Evolutionary conservation across 1,140 invertebrate species (phyloP).

Genomic region (Calosoma granatense): DNA sequence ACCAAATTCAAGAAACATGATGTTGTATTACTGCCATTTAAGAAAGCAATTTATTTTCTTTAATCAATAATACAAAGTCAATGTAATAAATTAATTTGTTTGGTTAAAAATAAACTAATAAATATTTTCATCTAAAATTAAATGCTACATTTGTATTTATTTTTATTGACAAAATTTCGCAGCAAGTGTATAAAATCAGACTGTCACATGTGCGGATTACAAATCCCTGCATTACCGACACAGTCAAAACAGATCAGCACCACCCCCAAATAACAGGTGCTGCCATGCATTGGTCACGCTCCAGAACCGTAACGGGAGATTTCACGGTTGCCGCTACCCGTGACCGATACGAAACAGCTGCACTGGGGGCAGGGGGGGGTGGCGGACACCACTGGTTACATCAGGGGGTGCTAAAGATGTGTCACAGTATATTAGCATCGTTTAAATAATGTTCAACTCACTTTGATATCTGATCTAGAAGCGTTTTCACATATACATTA

Average conservation of each 20-base stretch:
- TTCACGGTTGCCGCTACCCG: background rate
- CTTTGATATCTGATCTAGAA: too few relatives aligned
- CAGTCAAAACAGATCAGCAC: background rate
- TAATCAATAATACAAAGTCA: too few relatives aligned
- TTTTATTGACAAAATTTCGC: background rate
- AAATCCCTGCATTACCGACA: background rate
- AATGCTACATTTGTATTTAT: background rate
- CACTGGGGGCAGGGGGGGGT: background rate
- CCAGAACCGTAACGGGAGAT: background rate
- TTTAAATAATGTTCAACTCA: too few relatives aligned
- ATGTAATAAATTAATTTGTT: too few relatives aligned
- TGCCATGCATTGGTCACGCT: background rate
- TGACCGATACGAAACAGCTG: constrained; percentile 6
- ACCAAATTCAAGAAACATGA: background rate
- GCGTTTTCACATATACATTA: too few relatives aligned
- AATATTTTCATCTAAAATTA: too few relatives aligned
- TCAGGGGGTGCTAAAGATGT: background rate
- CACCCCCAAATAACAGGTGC: background rate
- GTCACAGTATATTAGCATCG: too few relatives aligned
- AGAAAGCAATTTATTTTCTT: too few relatives aligned
- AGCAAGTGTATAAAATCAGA: background rate
- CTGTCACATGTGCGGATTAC: background rate
- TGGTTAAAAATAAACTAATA: too few relatives aligned
- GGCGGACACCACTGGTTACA: background rate
- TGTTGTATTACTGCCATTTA: too few relatives aligned